These are phyloP conservation scores for Ramphastos sulfuratus DNA, from an alignment of 2,113 vertebrate species.

Conservation along the genomic window DNA sequence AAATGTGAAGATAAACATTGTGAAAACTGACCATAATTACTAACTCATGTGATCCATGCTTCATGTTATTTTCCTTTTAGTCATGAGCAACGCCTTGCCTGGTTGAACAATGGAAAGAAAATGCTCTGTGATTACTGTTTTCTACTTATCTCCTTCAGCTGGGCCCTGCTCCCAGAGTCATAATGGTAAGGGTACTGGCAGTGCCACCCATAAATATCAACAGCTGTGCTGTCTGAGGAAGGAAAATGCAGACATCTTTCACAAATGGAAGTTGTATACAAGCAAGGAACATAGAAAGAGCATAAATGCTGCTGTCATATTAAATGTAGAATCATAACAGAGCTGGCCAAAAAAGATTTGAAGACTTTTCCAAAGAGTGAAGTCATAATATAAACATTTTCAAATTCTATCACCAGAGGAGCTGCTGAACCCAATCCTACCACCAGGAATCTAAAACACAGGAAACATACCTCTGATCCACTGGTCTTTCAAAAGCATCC, in stretches of 20 bases:
- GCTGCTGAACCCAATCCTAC: neutral
- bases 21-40: neutral
- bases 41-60: neutral
- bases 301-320: neutral
- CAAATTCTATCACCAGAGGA: neutral
- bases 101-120: neutral
- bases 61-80: neutral
- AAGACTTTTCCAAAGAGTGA: neutral
- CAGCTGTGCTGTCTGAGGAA: neutral
- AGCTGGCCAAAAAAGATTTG: neutral
- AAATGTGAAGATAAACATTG: neutral
- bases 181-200: neutral
- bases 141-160: neutral
- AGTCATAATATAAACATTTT: neutral
- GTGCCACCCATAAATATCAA: neutral
- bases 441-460: neutral
- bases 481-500: neutral
- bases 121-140: neutral
- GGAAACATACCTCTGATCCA: neutral
- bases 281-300: neutral
- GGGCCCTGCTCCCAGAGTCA: neutral
- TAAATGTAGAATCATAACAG: neutral
- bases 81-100: neutral
- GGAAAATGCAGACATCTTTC: neutral
- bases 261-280: neutral